Percentiles rank a stretch among this genome's conserved stretches.
These are phyloP conservation scores for Macrobrachium rosenbergii DNA, from an alignment of 1,140 invertebrate species.

Conservation along the genomic window DNA sequence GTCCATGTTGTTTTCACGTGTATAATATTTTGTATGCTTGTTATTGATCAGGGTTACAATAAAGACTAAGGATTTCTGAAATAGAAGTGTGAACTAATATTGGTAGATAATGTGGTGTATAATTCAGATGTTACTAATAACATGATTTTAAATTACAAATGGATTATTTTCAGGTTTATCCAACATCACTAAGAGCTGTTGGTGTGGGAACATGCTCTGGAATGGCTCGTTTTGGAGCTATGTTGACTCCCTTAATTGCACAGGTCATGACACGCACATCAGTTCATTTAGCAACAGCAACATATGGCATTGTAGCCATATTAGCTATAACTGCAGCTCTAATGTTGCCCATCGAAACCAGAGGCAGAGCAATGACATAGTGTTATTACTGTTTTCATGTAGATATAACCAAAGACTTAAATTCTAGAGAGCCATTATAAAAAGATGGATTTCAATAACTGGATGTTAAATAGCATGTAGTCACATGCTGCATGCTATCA, in stretches of 20 bases:
- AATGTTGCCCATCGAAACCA: conserved; percentile 85
- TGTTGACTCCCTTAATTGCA: conserved; percentile 92
- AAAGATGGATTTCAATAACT: too few relatives aligned
- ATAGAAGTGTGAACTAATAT: too few relatives aligned
- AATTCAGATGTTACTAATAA: not conserved
- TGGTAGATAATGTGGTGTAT: too few relatives aligned
- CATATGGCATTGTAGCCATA: conserved; percentile 81
- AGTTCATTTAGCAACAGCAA: conserved; percentile 76
- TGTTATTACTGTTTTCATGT: not conserved
- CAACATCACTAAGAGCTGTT: conserved; percentile 87
- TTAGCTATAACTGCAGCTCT: conserved; percentile 81
- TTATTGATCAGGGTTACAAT: not conserved
- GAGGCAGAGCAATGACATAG: conserved; percentile 77
- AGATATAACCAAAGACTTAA: too few relatives aligned
- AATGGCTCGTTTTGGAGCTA: conserved; percentile 91
- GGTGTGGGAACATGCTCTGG: conserved; percentile 91
- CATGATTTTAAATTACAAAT: not conserved
- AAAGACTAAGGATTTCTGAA: too few relatives aligned
- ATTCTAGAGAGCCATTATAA: too few relatives aligned
- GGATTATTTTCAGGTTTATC: conserved; percentile 78
- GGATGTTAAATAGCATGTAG: too few relatives aligned
- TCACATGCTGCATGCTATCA: too few relatives aligned
- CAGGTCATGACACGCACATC: conserved; percentile 76
- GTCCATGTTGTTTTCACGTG: too few relatives aligned
- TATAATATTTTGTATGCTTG: not conserved